A percentile compares a stretch with the other conserved stretches of the same genome.
Conservation (phyloP, 2,797 vertebrate genomes). For the Tolypeutes matacus region DNA sequence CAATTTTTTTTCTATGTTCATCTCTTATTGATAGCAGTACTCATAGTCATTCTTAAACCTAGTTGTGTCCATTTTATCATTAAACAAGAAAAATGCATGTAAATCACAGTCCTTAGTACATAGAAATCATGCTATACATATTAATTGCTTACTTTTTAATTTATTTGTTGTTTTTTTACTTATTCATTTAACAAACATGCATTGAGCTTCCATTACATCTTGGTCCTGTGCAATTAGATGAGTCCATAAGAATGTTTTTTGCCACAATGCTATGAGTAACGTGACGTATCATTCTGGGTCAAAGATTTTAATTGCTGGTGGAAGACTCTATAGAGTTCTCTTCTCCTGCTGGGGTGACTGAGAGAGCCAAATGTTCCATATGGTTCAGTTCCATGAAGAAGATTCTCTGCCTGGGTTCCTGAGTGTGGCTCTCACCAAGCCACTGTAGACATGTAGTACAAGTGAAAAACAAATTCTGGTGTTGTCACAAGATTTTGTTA, state of each 20-base stretch:
- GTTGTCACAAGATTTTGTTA: background rate
- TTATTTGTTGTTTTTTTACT: background rate
- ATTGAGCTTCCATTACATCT: background rate
- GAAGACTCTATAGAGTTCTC: background rate
- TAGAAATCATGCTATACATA: background rate
- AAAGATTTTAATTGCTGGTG: background rate
- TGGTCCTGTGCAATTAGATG: background rate
- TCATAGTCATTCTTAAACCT: background rate
- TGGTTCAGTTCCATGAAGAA: background rate
- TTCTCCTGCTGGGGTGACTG: background rate
- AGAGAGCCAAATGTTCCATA: background rate
- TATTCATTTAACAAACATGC: background rate
- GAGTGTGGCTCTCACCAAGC: background rate
- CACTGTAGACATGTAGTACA: no score
- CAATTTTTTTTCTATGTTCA: slow-evolving; percentile 33
- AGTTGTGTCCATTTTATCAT: background rate
- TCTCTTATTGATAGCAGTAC: background rate
- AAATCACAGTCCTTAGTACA: background rate
- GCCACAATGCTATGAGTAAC: background rate
- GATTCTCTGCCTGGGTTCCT: background rate
- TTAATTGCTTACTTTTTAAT: background rate
- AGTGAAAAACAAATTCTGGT: background rate
- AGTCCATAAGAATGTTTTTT: background rate
- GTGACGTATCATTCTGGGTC: background rate
- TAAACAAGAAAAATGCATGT: slow-evolving; percentile 13